A percentile compares a stretch with the other conserved stretches of the same genome.
Conservation (phyloP, 2,113 vertebrate species). For the Pedionomus torquatus region DNA sequence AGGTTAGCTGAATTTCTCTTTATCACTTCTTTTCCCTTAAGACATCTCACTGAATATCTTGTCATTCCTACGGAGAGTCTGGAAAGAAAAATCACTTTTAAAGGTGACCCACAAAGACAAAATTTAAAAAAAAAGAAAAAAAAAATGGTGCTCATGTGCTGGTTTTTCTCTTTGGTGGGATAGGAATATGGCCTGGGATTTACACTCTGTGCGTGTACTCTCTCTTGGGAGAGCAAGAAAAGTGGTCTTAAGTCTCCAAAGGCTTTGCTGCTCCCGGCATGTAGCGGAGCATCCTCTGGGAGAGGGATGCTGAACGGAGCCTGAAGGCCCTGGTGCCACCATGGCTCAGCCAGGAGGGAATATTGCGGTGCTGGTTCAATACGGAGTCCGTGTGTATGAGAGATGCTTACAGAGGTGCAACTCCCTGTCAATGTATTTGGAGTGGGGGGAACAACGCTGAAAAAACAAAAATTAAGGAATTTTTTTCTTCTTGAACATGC, state of each 20-base stretch:
- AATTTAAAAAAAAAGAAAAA: background rate
- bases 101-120: background rate
- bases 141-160: background rate
- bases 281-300: accelerated
- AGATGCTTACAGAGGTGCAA: accelerated
- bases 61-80: background rate
- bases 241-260: background rate
- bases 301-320: background rate
- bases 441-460: background rate
- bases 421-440: background rate
- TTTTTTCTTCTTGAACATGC: background rate
- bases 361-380: accelerated
- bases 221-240: background rate
- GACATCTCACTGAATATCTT: background rate
- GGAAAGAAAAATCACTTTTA: background rate
- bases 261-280: background rate
- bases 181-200: background rate
- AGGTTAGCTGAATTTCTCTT: constrained; percentile 26
- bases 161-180: background rate
- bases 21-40: constrained; percentile 35
- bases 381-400: accelerated
- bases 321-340: background rate
- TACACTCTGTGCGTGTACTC: too few species aligned
- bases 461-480: background rate
- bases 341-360: background rate